Evolutionary conservation across 1,140 invertebrate genomes (phyloP).

Genomic region (Steinernema feltiae): DNA sequence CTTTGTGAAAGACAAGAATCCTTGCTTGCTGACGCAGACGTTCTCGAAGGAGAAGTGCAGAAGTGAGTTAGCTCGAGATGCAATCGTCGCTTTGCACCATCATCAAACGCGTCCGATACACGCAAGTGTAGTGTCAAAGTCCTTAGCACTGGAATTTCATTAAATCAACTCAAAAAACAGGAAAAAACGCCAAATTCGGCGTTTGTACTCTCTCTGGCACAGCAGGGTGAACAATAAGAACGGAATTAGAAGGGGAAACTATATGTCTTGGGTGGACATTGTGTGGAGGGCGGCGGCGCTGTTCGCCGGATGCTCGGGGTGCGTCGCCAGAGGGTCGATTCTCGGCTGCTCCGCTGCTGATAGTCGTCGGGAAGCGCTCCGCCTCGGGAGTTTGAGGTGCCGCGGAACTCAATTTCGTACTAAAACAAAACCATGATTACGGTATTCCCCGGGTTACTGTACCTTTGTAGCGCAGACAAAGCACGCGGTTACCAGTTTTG

Average conservation of each 20-base stretch:
- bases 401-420: conserved; percentile 57
- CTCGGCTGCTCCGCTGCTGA: conserved; percentile 44
- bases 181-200: no score
- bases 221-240: no score
- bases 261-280: background rate
- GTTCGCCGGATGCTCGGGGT: conserved; percentile 42
- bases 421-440: conserved; percentile 3
- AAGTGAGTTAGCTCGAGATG: no score
- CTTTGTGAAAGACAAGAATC: no score
- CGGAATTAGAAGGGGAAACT: background rate
- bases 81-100: no score
- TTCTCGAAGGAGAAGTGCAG: no score
- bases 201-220: no score
- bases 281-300: conserved; percentile 23
- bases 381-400: conserved; percentile 39
- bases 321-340: conserved; percentile 52
- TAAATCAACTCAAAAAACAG: no score
- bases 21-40: no score
- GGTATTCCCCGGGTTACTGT: background rate
- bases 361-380: conserved; percentile 38
- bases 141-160: no score
- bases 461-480: conserved; percentile 98
- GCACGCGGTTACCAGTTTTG: conserved; percentile 96
- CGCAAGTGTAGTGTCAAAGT: no score
- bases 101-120: no score